Evolutionary conservation across 2,888 invertebrate genomes (phyloP).

Genomic region (Smittia aterrima): DNA sequence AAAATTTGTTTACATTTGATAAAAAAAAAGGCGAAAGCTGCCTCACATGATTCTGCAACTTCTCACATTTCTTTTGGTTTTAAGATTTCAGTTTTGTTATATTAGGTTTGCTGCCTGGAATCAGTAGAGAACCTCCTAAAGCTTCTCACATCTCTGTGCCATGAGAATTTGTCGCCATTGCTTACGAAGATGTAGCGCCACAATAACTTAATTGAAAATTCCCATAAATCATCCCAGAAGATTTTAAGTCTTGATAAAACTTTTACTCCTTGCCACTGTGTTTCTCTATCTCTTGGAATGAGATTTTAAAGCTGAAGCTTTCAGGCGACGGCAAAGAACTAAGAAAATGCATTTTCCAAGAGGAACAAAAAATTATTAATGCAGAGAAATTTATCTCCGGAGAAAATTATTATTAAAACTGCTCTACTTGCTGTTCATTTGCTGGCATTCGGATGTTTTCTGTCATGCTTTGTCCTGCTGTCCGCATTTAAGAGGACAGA

Average conservation of each 20-base stretch:
- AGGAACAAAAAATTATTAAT: slow-evolving; percentile 11
- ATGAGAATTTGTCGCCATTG: slow-evolving; percentile 22
- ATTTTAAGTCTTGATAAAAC: background rate
- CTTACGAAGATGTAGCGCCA: background rate
- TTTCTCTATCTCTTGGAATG: too few species aligned
- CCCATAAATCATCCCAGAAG: slow-evolving; percentile 25
- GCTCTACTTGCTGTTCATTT: slow-evolving; percentile 8
- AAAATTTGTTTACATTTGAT: background rate
- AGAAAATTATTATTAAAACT: slow-evolving; percentile 6
- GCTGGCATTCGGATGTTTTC: slow-evolving; percentile 12
- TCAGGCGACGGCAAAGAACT: background rate
- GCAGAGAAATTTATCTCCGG: slow-evolving; percentile 12
- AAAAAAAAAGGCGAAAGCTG: too few species aligned
- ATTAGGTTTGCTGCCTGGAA: too few species aligned
- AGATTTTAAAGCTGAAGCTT: too few species aligned
- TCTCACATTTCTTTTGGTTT: too few species aligned
- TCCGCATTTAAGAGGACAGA: background rate
- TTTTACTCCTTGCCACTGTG: too few species aligned
- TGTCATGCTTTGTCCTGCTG: background rate
- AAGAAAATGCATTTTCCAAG: background rate
- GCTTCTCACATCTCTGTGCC: background rate
- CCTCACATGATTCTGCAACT: too few species aligned
- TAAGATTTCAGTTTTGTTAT: too few species aligned
- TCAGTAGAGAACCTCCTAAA: too few species aligned
- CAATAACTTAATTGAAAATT: slow-evolving; percentile 31